Evolutionary conservation across 92 coral and sea anemone species (phyloP).

Genomic region (Epizoanthus illoricatus): DNA sequence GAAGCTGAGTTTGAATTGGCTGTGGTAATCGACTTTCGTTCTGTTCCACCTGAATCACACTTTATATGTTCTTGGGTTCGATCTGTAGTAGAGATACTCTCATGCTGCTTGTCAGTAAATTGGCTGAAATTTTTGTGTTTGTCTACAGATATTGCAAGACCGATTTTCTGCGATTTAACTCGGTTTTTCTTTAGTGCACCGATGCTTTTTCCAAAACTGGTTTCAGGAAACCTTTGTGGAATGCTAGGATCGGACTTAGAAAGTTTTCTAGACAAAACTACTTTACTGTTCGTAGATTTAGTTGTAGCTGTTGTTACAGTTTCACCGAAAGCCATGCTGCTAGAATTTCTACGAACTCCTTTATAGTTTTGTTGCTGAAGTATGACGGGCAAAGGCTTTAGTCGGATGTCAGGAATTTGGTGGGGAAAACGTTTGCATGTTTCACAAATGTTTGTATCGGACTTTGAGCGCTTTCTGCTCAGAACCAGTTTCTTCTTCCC

Average conservation of each 20-base stretch:
- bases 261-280: neutral
- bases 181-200: neutral
- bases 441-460: neutral
- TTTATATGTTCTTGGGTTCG: no score
- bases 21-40: neutral
- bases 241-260: conserved; percentile 1
- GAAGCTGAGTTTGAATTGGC: neutral
- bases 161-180: neutral
- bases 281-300: neutral
- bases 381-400: neutral
- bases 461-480: neutral
- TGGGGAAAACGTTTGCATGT: neutral
- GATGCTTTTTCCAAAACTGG: neutral
- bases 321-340: neutral
- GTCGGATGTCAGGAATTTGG: neutral
- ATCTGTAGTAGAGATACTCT: neutral
- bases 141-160: neutral
- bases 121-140: neutral
- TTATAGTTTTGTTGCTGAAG: neutral
- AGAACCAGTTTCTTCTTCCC: neutral
- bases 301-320: neutral
- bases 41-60: no score
- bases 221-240: neutral
- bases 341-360: neutral
- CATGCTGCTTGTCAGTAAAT: neutral